These are phyloP conservation scores for Desmodus rotundus DNA, from an alignment of 2,113 vertebrate species.

Conservation along the genomic window DNA sequence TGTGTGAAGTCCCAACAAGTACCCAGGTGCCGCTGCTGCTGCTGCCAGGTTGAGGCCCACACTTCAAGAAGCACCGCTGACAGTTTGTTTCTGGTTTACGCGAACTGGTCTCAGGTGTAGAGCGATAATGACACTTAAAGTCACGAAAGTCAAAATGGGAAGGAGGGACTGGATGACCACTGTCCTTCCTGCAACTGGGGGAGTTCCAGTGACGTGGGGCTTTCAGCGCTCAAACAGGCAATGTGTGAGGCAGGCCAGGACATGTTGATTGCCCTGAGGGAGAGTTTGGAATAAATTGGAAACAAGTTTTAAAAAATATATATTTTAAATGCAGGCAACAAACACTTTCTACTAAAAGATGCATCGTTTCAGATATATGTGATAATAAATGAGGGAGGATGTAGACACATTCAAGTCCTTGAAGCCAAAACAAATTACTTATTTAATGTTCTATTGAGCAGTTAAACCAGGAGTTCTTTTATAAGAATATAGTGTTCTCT, in stretches of 20 bases:
- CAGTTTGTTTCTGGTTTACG: neutral
- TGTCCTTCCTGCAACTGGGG: neutral
- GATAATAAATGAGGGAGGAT: neutral
- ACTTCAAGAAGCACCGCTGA: neutral
- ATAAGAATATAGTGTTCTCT: neutral
- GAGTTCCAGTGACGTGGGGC: neutral
- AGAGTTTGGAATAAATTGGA: neutral
- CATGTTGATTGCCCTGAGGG: neutral
- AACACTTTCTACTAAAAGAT: neutral
- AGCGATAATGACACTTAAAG: neutral
- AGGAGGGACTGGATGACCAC: neutral
- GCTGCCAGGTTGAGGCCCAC: neutral
- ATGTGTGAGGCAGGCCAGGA: no score
- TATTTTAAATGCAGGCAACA: neutral
- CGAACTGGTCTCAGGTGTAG: neutral
- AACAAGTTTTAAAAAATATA: neutral
- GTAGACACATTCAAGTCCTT: neutral
- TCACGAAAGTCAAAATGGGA: neutral
- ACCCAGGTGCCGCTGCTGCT: no score
- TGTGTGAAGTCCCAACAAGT: neutral
- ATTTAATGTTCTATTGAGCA: neutral
- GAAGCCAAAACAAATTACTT: neutral
- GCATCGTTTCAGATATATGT: neutral
- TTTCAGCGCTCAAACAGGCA: neutral
- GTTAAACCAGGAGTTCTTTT: neutral